Base-by-base conservation (phyloP, 2,888 invertebrate species). In the Tenthredo notha region DNA sequence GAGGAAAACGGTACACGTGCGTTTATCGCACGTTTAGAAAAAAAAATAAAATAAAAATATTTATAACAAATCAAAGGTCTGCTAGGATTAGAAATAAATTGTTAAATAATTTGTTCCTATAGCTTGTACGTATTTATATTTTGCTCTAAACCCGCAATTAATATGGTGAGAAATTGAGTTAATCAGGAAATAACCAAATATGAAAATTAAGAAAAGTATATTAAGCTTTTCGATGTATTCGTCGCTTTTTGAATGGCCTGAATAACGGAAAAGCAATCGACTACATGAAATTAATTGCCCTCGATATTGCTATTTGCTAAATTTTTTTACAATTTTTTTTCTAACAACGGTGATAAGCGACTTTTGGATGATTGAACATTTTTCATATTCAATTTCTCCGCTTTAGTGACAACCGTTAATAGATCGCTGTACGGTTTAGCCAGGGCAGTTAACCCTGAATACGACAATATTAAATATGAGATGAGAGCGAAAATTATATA, bases 61-160 rank as follows among this genome's bases (percentile, higher is more conserved):
- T 54, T 54, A 61, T 21, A 61, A 61, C 10, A 25, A 61, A 25
- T 61, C 7, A 25, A 7, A 61, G 61, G 61, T 61, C 61, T 12
- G 25, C 12, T 61, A 61, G 61, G 61, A 25, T 61, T 25, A 61
- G 61, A 61, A 61, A 61, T 61, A 61, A 61, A 61, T 61, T 67
- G 33, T 18, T 33, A 18, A 67, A 9, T 2, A 33, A 33, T 67
- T 33, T 67, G 67, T 67, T 61, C 61, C 61, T 61, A 61, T 61
- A 61, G 61, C 61, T 61, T 25, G 21, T 61, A 61, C 61, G 61
- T 25, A 25, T 61, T 61, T 61, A 25, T 25, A 25, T 25, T 61
- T 25, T 25, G 25, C 61, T 25, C 61, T 25, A 61, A 61, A 5
- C 54, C 7, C n/a, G 54, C n/a, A n/a, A 7, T n/a, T n/a, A 6